Evolutionary conservation across 2,113 vertebrate genomes (phyloP).

Genomic region (Sciurus niger): DNA sequence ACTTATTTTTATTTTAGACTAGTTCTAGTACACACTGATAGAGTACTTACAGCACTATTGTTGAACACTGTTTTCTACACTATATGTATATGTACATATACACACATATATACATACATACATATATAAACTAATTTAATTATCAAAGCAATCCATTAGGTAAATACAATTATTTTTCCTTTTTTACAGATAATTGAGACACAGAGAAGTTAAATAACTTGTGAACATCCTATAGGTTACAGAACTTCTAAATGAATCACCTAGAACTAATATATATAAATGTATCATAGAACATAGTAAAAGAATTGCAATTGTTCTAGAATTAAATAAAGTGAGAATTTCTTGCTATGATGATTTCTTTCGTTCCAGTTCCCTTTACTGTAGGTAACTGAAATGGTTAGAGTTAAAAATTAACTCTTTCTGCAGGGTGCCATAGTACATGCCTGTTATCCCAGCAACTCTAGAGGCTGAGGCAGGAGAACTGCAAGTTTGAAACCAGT

Average conservation of each 20-base stretch:
- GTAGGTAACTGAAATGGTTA: background rate
- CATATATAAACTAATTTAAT: background rate
- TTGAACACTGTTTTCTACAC: background rate
- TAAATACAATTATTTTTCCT: background rate
- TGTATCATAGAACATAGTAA: background rate
- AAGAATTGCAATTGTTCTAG: background rate
- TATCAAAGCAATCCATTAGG: background rate
- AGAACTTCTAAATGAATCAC: background rate
- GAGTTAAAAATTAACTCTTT: background rate
- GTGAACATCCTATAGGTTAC: background rate
- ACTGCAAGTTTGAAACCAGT: too few species aligned
- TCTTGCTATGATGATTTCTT: background rate
- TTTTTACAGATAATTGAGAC: background rate
- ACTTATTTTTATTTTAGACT: background rate
- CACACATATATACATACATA: too few species aligned
- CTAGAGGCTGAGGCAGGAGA: too few species aligned
- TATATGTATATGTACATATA: background rate
- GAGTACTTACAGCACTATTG: background rate
- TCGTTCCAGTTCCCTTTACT: background rate
- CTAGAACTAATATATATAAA: background rate
- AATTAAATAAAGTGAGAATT: background rate
- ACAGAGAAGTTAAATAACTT: background rate
- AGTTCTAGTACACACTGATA: background rate
- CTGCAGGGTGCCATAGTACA: too few species aligned
- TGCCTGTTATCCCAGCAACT: too few species aligned